A percentile compares a stretch with the other conserved stretches of the same genome.
Conservation (phyloP, 1,140 invertebrate species). For the Aphelenchoides avenae region DNA sequence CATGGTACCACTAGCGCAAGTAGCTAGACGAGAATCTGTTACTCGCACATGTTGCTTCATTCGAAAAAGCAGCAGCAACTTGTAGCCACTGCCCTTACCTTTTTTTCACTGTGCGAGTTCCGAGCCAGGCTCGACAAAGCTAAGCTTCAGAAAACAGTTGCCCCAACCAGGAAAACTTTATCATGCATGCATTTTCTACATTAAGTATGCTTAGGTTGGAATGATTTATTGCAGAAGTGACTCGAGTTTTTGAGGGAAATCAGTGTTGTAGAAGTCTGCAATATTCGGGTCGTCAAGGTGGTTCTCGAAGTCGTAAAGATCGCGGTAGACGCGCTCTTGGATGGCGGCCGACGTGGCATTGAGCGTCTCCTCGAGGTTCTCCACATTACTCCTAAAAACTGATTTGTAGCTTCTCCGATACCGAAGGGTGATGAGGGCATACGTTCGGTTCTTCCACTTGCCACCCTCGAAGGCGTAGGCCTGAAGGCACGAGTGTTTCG, state of each 20-base stretch:
- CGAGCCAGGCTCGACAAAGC: no score
- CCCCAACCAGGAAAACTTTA: no score
- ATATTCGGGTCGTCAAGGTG: constrained; percentile 27
- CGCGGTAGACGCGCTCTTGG: constrained; percentile 36
- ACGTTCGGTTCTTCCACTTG: constrained; percentile 23
- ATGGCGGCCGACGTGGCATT: constrained; percentile 17
- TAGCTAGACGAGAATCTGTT: no score
- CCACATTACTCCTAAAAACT: constrained; percentile 16
- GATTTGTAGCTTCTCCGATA: constrained; percentile 4
- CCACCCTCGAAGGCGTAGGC: constrained; percentile 21
- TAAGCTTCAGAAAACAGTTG: no score
- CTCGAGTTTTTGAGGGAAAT: constrained; percentile 29
- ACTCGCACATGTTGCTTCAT: no score
- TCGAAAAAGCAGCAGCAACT: no score
- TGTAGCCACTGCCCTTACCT: no score
- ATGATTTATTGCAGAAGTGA: constrained; percentile 15
- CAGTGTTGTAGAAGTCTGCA: constrained; percentile 28
- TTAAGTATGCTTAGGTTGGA: neutral
- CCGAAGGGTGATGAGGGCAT: neutral
- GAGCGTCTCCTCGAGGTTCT: constrained; percentile 27
- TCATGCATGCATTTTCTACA: no score
- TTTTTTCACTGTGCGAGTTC: no score
- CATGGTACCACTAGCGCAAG: no score
- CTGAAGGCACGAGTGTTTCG: constrained; percentile 21
- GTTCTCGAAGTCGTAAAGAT: constrained; percentile 35